Base-by-base conservation (phyloP, 2,113 vertebrate genomes). In the Ranitomeya variabilis region DNA sequence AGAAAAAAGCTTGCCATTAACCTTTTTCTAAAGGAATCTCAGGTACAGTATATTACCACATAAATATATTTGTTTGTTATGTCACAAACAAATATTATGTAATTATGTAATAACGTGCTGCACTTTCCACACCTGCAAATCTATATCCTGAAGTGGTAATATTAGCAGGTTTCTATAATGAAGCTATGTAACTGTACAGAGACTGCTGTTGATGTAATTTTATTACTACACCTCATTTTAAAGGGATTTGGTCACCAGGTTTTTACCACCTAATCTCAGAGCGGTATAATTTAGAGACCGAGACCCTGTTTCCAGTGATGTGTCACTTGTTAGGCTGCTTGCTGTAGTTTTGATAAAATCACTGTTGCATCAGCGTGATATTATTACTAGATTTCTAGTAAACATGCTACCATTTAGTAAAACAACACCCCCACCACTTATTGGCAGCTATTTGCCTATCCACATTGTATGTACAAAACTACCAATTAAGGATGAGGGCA, bases 21-120 rank as follows among this genome's bases (percentile, higher is more conserved):
- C 89, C 96, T 99, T 90, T 96, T 96, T 87, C 94, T 99, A 76
- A 99, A 98, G 90, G 98, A 99, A 90, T 98, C 98, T 89, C 98
- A 99, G 98, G 98, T 99, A 96, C 14, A 80, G 23, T 60, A n/a
- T 15, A 60, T 79, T 37, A 73, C 13, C 7, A 73, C 23, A 37
- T 37, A 73, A 73, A 73, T 37, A 73, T 37, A 37, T 37, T 6
- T 57, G 54, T 55, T 55, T 18, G 62, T 73, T 19, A 13, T 19
- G 23, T 31, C 67, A 13, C 2, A 31, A 31, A 31, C 26, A 31
- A 31, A 31, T 31, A 31, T 31, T 31, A 31, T 31, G 26, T 31
- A 31, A 31, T 31, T 31, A 4, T 23, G n/a, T 31, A 10, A 23
- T 71, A 74, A 18, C 8, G 37, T 51, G 31, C 31, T 45, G 69